Evolutionary conservation across 2,888 invertebrate species (phyloP), one percentile per base, ranked within the genome.

Genomic region (Prosopocoilus inquinatus): DNA sequence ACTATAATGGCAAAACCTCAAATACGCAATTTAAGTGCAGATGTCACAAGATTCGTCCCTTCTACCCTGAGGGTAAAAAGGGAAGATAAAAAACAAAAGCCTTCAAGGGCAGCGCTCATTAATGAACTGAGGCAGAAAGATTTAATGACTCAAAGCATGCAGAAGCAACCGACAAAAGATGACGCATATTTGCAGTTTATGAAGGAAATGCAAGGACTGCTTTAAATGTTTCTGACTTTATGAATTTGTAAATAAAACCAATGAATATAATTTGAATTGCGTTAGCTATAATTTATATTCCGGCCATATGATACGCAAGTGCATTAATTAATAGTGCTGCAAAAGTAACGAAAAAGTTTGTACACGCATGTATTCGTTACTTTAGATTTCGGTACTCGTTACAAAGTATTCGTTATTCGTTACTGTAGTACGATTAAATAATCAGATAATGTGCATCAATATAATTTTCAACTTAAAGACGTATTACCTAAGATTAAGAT

Each of bases 121-220:
- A 75, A 81, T 11, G 75, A 84, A 12, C 75, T 82, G 11, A 78
- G 84, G 58, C 81, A 81, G 38, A 79, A 80, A 1, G 83, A 82
- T 39, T 68, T 73, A 56, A 63, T 67, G 53, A 64, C 71, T 53
- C 74, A 75, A 57, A 60, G 63, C 15, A 56, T 61, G 7, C 70
- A 73, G 20, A 71, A 69, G 39, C 67, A 72, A 51, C 64, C 78
- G 11, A 95, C 91, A 55, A 98, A 97, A 75, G 98, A 98, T 73
- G 98, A 98, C 73, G 98, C 97, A 9, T 99, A 99, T 71, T 90
- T 95, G 82, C 94, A 95, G 76, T 99, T 99, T 75, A 97, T 99
- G 96, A 90, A 90, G 75, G 98, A 99, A 80, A 96, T 99, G 94
- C 90, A 96, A 73, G 94, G 91, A 47, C 80, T 98, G 28, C 81